These are phyloP conservation scores for Gallinago paraguaiae DNA, from an alignment of 2,113 vertebrate genomes.

Conservation along the genomic window DNA sequence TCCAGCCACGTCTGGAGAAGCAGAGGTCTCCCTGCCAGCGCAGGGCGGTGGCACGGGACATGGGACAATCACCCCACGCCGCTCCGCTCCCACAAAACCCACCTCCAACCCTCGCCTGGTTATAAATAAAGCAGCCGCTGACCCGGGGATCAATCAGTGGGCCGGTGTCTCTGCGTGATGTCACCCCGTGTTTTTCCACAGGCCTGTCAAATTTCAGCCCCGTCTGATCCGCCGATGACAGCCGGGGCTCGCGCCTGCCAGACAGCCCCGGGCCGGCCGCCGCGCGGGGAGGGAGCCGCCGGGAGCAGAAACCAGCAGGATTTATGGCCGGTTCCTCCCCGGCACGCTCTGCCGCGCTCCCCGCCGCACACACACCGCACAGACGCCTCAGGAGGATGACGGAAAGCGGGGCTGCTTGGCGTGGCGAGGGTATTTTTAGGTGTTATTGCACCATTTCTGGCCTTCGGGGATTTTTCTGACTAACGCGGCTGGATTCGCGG, in stretches of 20 bases:
- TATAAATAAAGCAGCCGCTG: constrained; percentile 38
- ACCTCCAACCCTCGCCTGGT: neutral
- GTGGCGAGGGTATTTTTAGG: neutral
- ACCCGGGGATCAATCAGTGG: neutral
- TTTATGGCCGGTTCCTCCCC: neutral
- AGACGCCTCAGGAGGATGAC: neutral
- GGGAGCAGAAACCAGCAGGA: neutral
- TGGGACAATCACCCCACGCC: neutral
- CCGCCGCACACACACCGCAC: neutral
- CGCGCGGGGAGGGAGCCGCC: neutral
- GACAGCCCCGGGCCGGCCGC: neutral
- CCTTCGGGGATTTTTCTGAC: neutral
- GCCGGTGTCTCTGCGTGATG: constrained; percentile 44
- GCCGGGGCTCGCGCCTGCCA: neutral
- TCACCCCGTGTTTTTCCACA: constrained; percentile 57
- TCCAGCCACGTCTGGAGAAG: fast-evolving
- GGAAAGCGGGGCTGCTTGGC: neutral
- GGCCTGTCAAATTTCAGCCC: constrained; percentile 6
- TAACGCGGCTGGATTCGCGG: fast-evolving
- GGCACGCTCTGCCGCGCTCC: neutral
- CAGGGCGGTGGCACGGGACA: fast-evolving
- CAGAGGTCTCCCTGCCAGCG: fast-evolving
- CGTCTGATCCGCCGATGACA: neutral
- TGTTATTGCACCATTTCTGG: neutral
- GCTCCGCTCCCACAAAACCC: neutral